Evolutionary conservation across 2,113 vertebrate species (phyloP), one percentile per base, ranked within the genome.

Genomic region (Otis tarda): DNA sequence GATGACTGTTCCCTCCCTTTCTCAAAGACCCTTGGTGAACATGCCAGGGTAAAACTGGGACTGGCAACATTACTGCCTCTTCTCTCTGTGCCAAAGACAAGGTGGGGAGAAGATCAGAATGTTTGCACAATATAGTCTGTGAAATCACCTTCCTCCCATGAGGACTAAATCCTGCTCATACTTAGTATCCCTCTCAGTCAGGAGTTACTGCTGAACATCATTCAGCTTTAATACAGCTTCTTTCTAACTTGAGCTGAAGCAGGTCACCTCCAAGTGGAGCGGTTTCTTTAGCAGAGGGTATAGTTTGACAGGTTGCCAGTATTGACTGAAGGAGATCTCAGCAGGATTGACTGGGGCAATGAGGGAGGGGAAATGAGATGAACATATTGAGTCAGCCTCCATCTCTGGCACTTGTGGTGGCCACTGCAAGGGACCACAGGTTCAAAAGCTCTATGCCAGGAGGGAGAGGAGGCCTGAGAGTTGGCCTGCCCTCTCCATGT

Each of bases 391-490:
- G 25, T 19, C 25, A 55, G 8, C 23, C 25, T 75, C 31, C 23
- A 7, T 68, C 61, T 56, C 63, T 74, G 81, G 27, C 21, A 53
- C 59, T 55, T 6, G 0, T 9, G 10, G 35, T 55, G 37, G 19
- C 73, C 11, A 13, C 67, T 56, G 31, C 4, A 5, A 64, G n/a
- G 49, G 24, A 25, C 33, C 0, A 0, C 31, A 12, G 5, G 8
- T 31, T 81, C 39, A 14, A 7, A 49, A 59, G 22, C 33, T 87
- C 37, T 1, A 3, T 1, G 6, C 8, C 31, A 6, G 14, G 1
- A 9, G 24, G 15, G 3, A 87, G 14, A 60, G 15, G 20, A 63
- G n/a, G 8, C 35, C 50, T 80, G 31, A 45, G 25, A 70, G 14
- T 2, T 50, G 43, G 4, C 27, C 35, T 45, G n/a, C 8, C n/a